phyloP scores from a whole-genome alignment of 2,888 invertebrate genomes.

The Drosophila stalkeri region DNA sequence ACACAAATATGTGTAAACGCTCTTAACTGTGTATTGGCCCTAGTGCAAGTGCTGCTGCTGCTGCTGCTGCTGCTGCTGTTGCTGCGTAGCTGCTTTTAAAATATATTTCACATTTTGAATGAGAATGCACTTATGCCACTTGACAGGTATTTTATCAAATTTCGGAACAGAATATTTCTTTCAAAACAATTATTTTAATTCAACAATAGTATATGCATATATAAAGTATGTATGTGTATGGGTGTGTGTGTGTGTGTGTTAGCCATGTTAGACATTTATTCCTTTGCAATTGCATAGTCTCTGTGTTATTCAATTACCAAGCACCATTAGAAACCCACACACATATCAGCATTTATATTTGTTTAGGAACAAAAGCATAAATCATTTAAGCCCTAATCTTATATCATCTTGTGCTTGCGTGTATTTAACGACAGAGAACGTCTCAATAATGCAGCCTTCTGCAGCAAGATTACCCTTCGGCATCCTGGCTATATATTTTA shows the following conservation, averaged over 20 bases:
- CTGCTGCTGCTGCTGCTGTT: slow-evolving; percentile 24
- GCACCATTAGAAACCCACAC: slow-evolving; percentile 19
- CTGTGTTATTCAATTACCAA: slow-evolving; percentile 51
- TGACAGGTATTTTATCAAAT: slow-evolving; percentile 75
- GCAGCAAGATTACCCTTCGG: neutral
- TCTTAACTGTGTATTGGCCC: slow-evolving; percentile 1
- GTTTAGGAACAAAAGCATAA: slow-evolving; percentile 38
- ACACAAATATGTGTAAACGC: slow-evolving; percentile 29
- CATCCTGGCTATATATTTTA: slow-evolving; percentile 59
- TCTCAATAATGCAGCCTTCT: slow-evolving; percentile 20
- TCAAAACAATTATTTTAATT: slow-evolving; percentile 72
- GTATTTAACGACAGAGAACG: slow-evolving; percentile 1
- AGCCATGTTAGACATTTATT: slow-evolving; percentile 27
- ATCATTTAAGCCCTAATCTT: slow-evolving; percentile 35
- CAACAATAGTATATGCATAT: slow-evolving; percentile 12
- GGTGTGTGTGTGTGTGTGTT: neutral
- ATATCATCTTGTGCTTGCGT: slow-evolving; percentile 2
- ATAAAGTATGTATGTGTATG: neutral
- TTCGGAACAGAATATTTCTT: slow-evolving; percentile 61
- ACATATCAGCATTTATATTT: slow-evolving; percentile 31
- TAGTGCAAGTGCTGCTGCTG: slow-evolving; percentile 22
- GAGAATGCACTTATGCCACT: slow-evolving; percentile 68
- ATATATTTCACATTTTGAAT: slow-evolving; percentile 57
- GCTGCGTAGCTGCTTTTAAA: slow-evolving; percentile 53
- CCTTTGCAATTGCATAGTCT: slow-evolving; percentile 28